Conservation (phyloP, 2,797 vertebrate genomes). For the Eulemur rubriventer region DNA sequence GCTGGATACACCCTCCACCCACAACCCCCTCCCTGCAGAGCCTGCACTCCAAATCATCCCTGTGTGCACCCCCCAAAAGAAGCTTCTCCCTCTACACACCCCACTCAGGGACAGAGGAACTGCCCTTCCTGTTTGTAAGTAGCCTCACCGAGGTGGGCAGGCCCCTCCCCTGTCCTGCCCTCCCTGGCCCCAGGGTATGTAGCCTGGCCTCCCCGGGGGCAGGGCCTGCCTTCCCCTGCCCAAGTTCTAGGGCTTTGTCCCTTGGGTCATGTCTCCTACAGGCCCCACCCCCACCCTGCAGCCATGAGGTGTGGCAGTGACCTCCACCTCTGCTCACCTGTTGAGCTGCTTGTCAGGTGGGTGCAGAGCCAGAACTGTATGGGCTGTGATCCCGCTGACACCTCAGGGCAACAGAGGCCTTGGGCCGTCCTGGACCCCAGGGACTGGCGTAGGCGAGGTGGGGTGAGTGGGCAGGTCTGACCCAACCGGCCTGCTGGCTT, state of each 20-base stretch:
- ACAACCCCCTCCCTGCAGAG: not conserved
- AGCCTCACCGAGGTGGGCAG: no score
- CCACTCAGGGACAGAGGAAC: not conserved
- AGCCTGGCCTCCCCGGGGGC: not conserved
- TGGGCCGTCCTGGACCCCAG: not conserved
- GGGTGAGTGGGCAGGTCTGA: not conserved
- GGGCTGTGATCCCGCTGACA: not conserved
- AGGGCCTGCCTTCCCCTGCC: not conserved
- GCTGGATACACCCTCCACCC: not conserved
- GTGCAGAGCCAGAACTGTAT: not conserved
- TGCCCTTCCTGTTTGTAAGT: not conserved
- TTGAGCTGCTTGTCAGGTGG: not conserved
- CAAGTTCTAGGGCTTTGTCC: not conserved
- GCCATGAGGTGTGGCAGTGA: not conserved
- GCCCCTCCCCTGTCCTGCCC: not conserved
- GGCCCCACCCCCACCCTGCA: not conserved
- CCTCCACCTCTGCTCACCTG: not conserved
- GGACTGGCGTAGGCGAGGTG: not conserved
- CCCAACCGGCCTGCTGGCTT: not conserved
- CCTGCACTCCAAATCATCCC: not conserved
- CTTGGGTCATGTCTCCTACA: not conserved
- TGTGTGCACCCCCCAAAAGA: not conserved
- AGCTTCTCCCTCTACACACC: not conserved
- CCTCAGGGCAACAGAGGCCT: not conserved
- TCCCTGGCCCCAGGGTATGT: not conserved